Evolutionary conservation across 2,113 vertebrate genomes (phyloP).

Genomic region (Tupaia tana): DNA sequence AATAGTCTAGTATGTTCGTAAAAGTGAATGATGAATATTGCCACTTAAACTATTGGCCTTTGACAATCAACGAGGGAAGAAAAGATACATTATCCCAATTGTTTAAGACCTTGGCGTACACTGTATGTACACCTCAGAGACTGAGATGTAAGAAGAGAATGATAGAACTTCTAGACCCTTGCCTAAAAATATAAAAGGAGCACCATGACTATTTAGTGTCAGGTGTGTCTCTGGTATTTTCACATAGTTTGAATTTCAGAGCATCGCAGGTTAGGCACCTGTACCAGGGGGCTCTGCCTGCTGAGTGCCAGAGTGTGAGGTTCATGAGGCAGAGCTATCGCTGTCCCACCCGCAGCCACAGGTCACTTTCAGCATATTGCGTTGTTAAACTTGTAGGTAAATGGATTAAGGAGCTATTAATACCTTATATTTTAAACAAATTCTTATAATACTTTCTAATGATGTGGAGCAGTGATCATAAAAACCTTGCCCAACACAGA

Average conservation of each 20-base stretch:
- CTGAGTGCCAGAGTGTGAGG: neutral
- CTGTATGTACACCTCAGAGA: neutral
- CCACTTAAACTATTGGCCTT: neutral
- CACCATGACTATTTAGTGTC: neutral
- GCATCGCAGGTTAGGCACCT: neutral
- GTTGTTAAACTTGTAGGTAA: neutral
- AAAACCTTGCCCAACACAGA: neutral
- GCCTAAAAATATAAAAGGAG: constrained; percentile 19
- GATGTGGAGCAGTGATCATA: neutral
- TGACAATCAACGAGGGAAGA: constrained; percentile 1
- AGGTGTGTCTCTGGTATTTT: neutral
- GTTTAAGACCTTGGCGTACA: neutral
- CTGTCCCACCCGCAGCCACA: accelerated
- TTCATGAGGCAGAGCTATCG: accelerated
- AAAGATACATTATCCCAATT: neutral
- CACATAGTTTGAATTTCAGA: neutral
- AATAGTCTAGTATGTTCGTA: neutral
- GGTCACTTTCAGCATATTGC: neutral
- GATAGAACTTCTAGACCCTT: neutral
- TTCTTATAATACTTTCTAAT: neutral
- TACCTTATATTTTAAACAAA: neutral
- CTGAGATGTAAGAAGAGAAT: neutral
- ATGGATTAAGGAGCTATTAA: neutral
- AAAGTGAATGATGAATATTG: neutral
- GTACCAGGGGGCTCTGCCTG: neutral